Evolutionary conservation across 2,888 invertebrate species (phyloP), one percentile per base, ranked within the genome.

Genomic region (Choreutis nemorana): DNA sequence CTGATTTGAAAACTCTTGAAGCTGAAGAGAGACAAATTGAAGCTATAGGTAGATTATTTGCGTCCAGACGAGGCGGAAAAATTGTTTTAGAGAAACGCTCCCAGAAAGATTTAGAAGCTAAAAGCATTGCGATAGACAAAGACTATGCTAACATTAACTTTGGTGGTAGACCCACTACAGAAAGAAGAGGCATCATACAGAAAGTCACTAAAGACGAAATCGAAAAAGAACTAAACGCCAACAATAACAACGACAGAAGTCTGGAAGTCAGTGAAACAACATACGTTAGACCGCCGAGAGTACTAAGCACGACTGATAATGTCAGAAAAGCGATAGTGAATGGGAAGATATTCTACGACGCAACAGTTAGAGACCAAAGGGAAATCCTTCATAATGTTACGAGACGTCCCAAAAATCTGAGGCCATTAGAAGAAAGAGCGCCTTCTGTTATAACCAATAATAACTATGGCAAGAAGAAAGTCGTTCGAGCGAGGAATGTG

Each of bases 11-110:
- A 47, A 67, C 67, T 23, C 48, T 79, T 26, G 70, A 78, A 44
- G 78, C 79, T 0, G 80, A 80, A 49, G 80, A 79, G 29, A 61
- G 56, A 28, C 80, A 80, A 40, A 80, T 80, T 21, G 80, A 80
- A 48, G 79, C 70, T 14, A 75, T 80, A 13, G 80, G 80, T 0
- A 57, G 79, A 35, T 48, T 78, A 9, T 30, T 80, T 38, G 77
- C 77, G 2, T 61, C 70, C 0, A 57, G 63, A 29, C 55, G 77
- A 14, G 72, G 65, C 1, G 60, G 64, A 0, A 72, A 71, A 34
- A 36, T 79, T 1, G 48, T 70, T 13, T 18, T 79, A 34, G 73
- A 77, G 29, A 78, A 77, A 37, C 44, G 70, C 14, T 68, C 77
- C 0, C 65, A 79, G 26, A 66, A 73, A 37, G 66, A 77, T 28